These are phyloP conservation scores for Muschampia plurimacula DNA, from an alignment of 2,888 invertebrate genomes.

Conservation along the genomic window DNA sequence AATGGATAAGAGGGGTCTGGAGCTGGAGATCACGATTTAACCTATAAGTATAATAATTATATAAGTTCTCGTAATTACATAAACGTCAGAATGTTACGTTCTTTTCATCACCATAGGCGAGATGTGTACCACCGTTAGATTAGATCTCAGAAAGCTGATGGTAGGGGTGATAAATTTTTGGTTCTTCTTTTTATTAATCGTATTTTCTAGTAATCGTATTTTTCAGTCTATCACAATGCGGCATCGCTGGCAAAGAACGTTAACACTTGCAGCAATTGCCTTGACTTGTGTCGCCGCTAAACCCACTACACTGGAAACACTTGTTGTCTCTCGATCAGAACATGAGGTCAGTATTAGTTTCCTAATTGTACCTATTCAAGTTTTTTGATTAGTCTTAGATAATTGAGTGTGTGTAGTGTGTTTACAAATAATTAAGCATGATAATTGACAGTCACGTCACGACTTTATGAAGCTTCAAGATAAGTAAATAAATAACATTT, in stretches of 20 bases:
- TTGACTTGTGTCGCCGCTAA: not conserved
- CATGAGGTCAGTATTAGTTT: not conserved
- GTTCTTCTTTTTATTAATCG: too few relatives aligned
- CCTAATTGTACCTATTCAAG: not conserved
- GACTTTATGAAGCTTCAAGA: not conserved
- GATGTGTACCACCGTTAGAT: too few relatives aligned
- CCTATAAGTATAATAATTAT: too few relatives aligned
- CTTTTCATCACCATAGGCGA: too few relatives aligned
- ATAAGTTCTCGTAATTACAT: too few relatives aligned
- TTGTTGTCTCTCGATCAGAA: not conserved
- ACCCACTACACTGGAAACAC: not conserved
- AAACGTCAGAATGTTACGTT: too few relatives aligned
- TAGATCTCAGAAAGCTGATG: too few relatives aligned
- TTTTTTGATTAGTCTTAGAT: not conserved
- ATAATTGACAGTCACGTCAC: not conserved
- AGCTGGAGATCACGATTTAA: too few relatives aligned
- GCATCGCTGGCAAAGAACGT: not conserved
- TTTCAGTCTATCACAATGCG: not conserved
- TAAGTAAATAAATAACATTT: not conserved
- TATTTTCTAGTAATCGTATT: not conserved
- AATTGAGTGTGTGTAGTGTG: not conserved
- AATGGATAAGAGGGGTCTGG: too few relatives aligned
- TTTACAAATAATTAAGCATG: not conserved
- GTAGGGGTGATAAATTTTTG: too few relatives aligned
- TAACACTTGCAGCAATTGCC: not conserved